Evolutionary conservation across 2,888 invertebrate species (phyloP).

Genomic region (Meliscaeva auricollis): DNA sequence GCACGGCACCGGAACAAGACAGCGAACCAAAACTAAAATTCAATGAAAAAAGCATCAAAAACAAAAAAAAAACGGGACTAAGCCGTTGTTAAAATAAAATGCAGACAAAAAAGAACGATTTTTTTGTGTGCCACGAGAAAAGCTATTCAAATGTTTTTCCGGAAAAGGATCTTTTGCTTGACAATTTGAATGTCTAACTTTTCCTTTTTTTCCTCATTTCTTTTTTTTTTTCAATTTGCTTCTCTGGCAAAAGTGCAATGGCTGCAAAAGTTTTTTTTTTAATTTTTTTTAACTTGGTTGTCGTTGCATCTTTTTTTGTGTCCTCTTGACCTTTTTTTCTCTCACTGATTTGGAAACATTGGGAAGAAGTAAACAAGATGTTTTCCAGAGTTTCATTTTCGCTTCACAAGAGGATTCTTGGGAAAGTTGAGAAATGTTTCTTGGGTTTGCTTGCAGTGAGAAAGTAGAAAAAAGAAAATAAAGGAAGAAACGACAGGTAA

Average conservation of each 20-base stretch:
- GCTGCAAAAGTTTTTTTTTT: slow-evolving; percentile 55
- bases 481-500: neutral
- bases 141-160: slow-evolving; percentile 67
- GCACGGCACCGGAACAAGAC: slow-evolving; percentile 9
- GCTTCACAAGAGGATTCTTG: slow-evolving; percentile 27
- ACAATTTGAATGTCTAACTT: slow-evolving; percentile 68
- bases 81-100: slow-evolving; percentile 53
- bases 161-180: slow-evolving; percentile 72
- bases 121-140: slow-evolving; percentile 21
- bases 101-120: slow-evolving; percentile 29
- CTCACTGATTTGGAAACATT: slow-evolving; percentile 25
- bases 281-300: slow-evolving; percentile 39
- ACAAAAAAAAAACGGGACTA: slow-evolving; percentile 28
- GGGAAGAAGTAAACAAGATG: slow-evolving; percentile 72
- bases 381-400: slow-evolving; percentile 25
- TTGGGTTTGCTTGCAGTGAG: neutral
- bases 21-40: neutral
- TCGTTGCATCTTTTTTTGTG: slow-evolving; percentile 26
- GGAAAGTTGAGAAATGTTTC: slow-evolving; percentile 55
- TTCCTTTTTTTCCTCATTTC: neutral
- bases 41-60: neutral
- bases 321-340: slow-evolving; percentile 25
- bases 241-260: slow-evolving; percentile 45
- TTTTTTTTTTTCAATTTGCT: slow-evolving; percentile 12
- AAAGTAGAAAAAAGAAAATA: neutral